These are phyloP conservation scores for Climacteris rufus DNA, from an alignment of 2,113 vertebrate genomes.

Conservation along the genomic window DNA sequence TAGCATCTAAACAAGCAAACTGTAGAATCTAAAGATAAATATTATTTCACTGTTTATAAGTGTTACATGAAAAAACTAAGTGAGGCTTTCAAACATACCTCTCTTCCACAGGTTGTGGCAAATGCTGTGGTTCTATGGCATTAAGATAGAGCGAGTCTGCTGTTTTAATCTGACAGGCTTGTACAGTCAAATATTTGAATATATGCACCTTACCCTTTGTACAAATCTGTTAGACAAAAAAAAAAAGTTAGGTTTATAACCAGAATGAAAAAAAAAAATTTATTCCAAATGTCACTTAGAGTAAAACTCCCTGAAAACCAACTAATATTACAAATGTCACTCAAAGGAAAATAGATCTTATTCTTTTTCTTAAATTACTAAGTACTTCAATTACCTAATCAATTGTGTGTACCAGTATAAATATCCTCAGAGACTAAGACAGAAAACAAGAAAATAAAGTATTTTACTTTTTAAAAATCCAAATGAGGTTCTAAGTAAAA, in stretches of 20 bases:
- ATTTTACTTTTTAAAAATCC: not conserved
- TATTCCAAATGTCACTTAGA: not conserved
- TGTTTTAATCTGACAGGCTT: conserved; percentile 91
- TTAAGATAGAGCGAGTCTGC: conserved; percentile 85
- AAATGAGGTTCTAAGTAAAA: not conserved
- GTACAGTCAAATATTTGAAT: conserved; percentile 92
- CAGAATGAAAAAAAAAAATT: not conserved
- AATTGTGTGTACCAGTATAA: not conserved
- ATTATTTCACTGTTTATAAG: not conserved
- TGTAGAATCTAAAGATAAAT: not conserved
- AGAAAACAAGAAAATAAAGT: not conserved
- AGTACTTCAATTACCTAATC: not conserved
- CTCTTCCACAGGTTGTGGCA: conserved; percentile 79
- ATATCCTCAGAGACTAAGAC: not conserved
- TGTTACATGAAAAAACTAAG: not conserved
- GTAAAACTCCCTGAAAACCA: not conserved
- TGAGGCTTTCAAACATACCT: conserved; percentile 69
- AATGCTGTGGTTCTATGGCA: conserved; percentile 80
- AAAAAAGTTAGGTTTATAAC: not conserved
- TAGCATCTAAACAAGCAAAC: not conserved
- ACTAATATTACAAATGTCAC: not conserved
- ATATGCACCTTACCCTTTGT: conserved; percentile 95
- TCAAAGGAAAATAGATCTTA: not conserved
- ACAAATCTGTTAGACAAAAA: conserved; percentile 80
- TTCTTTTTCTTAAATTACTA: not conserved